Conservation (phyloP, 1,140 invertebrate species). For the Drosophila ercepeae region DNA sequence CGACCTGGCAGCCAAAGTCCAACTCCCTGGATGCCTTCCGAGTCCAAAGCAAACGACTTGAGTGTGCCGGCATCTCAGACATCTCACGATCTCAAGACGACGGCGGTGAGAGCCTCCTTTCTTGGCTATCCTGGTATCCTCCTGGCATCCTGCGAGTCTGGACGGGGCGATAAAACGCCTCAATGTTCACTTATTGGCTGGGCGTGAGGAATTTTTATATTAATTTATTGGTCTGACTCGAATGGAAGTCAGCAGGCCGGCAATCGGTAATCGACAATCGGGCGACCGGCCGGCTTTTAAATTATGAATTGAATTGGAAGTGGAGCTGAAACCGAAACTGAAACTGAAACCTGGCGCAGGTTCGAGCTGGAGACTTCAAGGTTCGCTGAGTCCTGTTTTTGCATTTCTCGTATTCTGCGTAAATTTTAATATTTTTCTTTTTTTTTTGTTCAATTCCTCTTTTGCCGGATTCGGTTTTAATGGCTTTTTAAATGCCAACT, state of each 20-base stretch:
- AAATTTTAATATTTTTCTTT: too few species aligned
- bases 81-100: slow-evolving; percentile 46
- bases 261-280: slow-evolving; percentile 36
- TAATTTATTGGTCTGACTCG: slow-evolving; percentile 73
- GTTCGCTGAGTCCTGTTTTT: slow-evolving; percentile 16
- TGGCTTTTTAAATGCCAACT: slow-evolving; percentile 81
- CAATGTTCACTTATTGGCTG: slow-evolving; percentile 78
- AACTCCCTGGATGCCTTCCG: background rate
- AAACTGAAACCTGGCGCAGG: slow-evolving; percentile 22
- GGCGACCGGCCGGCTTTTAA: slow-evolving; percentile 52
- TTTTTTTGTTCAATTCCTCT: slow-evolving; percentile 42
- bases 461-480: slow-evolving; percentile 76
- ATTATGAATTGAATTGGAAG: slow-evolving; percentile 77
- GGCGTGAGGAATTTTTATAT: slow-evolving; percentile 82
- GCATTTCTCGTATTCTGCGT: slow-evolving; percentile 34
- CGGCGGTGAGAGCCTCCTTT: slow-evolving; percentile 12
- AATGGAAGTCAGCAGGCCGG: slow-evolving; percentile 18
- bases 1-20: background rate
- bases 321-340: slow-evolving; percentile 24
- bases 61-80: slow-evolving; percentile 72
- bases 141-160: slow-evolving; percentile 44
- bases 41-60: slow-evolving; percentile 67
- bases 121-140: slow-evolving; percentile 12
- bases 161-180: slow-evolving; percentile 71
- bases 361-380: slow-evolving; percentile 28